Conservation (phyloP, 2,797 vertebrate genomes). For the Tenualosa thibaudeaui region DNA sequence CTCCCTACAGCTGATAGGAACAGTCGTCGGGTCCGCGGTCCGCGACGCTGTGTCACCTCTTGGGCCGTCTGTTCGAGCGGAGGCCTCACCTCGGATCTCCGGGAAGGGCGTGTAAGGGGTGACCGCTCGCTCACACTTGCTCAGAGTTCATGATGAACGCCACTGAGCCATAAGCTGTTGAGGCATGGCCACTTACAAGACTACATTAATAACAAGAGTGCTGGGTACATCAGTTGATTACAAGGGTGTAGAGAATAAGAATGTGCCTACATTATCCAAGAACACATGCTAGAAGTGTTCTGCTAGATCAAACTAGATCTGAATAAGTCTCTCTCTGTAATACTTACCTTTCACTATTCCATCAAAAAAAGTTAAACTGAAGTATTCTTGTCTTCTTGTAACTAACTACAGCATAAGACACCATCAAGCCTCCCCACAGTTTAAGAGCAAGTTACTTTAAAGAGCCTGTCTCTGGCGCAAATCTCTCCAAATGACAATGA, state of each 20-base stretch:
- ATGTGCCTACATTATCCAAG: background rate
- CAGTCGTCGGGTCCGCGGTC: constrained; percentile 48
- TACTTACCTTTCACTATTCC: background rate
- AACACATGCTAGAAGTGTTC: background rate
- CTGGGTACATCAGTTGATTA: too few species aligned
- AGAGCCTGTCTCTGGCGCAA: background rate
- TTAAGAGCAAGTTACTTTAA: background rate
- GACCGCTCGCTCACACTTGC: background rate
- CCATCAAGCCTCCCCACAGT: background rate
- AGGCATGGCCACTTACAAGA: constrained; percentile 16
- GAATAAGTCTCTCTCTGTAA: background rate
- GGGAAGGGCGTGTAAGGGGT: background rate
- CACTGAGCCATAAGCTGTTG: constrained; percentile 1
- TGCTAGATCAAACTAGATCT: background rate
- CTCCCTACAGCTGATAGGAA: constrained; percentile 67
- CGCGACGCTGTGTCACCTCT: background rate
- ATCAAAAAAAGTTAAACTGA: background rate
- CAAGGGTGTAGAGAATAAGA: background rate
- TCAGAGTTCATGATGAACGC: background rate
- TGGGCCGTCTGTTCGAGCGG: background rate
- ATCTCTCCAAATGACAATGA: background rate
- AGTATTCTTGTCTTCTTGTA: background rate
- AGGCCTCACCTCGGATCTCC: background rate
- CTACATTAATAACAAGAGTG: background rate
- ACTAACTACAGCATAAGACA: background rate